phyloP scores from a whole-genome alignment of 2,797 vertebrate genomes.

The Allobates femoralis region DNA sequence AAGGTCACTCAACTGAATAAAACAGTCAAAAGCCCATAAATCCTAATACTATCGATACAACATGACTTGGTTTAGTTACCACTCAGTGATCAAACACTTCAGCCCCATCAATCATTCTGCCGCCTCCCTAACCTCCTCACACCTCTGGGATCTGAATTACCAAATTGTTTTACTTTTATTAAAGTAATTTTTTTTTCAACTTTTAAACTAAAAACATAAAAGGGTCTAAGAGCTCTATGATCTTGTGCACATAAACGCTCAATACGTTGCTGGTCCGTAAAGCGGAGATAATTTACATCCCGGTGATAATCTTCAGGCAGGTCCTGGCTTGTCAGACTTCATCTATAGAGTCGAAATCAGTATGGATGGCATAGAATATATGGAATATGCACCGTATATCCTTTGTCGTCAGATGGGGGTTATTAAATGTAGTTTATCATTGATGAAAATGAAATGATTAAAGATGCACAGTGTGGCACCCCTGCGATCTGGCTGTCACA shows the following conservation, averaged over 20 bases:
- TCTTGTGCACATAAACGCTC: conserved; percentile 21
- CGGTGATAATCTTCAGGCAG: neutral
- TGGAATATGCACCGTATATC: too few relatives aligned
- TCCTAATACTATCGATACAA: conserved; percentile 47
- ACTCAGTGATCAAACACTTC: conserved; percentile 39
- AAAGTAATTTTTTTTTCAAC: conserved; percentile 36
- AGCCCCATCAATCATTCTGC: conserved; percentile 37
- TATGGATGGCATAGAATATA: neutral
- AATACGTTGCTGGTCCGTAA: conserved; percentile 27
- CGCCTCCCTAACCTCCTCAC: conserved; percentile 17
- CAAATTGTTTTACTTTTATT: conserved; percentile 55
- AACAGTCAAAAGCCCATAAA: conserved; percentile 54
- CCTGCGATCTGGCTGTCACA: too few relatives aligned
- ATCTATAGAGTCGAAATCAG: neutral
- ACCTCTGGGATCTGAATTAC: conserved; percentile 32
- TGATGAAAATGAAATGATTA: too few relatives aligned
- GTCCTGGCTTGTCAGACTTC: neutral
- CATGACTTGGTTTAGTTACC: conserved; percentile 56
- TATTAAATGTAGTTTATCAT: too few relatives aligned
- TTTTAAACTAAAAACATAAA: conserved; percentile 17
- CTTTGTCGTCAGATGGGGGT: too few relatives aligned
- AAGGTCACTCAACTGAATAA: conserved; percentile 53
- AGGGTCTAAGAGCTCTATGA: conserved; percentile 12
- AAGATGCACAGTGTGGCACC: too few relatives aligned
- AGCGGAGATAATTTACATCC: neutral